Evolutionary conservation across 2,888 invertebrate genomes (phyloP).

Genomic region (Hedya salicella): DNA sequence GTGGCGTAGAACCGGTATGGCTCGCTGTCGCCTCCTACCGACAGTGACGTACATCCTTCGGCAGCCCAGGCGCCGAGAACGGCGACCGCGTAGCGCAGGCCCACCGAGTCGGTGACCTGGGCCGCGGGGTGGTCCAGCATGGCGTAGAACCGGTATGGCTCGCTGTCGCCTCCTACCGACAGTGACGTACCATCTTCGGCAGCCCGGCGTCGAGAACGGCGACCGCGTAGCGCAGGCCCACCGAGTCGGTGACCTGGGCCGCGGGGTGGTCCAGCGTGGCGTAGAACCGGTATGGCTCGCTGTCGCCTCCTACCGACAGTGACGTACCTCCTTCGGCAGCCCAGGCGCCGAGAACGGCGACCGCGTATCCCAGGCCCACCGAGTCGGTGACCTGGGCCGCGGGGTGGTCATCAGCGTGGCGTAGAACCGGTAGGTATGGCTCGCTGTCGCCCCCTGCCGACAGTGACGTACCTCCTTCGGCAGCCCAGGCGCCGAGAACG

Average conservation of each 20-base stretch:
- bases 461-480: slow-evolving; percentile 66
- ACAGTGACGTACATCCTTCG: too few relatives aligned
- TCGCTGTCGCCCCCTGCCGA: too few relatives aligned
- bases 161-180: background rate
- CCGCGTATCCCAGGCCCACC: slow-evolving; percentile 64
- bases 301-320: background rate
- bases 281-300: slow-evolving; percentile 37
- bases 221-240: slow-evolving; percentile 65
- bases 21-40: too few relatives aligned
- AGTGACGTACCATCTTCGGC: too few relatives aligned
- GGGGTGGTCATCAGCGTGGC: slow-evolving; percentile 71
- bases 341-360: slow-evolving; percentile 75
- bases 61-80: too few relatives aligned
- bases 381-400: slow-evolving; percentile 66
- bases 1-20: too few relatives aligned
- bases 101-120: too few relatives aligned
- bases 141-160: background rate
- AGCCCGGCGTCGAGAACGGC: slow-evolving; percentile 60
- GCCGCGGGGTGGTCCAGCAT: too few relatives aligned
- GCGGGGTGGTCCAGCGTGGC: slow-evolving; percentile 66
- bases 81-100: too few relatives aligned
- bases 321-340: slow-evolving; percentile 73
- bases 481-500: slow-evolving; percentile 74
- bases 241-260: too few relatives aligned
- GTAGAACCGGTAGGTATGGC: too few relatives aligned